phyloP scores from a whole-genome alignment of 2,888 invertebrate genomes.

The Thymelicus sylvestris region DNA sequence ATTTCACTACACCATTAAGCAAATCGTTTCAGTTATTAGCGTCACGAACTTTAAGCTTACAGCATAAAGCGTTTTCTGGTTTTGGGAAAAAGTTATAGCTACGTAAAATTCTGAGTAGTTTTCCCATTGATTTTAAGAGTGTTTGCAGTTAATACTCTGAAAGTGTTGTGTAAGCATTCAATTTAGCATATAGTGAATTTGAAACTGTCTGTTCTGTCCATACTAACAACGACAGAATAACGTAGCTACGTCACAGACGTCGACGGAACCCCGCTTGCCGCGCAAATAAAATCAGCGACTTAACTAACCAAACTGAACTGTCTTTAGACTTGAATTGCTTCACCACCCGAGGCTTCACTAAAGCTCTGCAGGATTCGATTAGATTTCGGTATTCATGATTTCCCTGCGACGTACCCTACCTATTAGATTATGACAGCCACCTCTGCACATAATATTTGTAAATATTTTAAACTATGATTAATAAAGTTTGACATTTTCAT shows the following conservation, averaged over 20 bases:
- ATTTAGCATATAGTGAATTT: no score
- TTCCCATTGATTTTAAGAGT: background rate
- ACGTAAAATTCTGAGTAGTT: background rate
- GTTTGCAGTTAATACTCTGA: background rate
- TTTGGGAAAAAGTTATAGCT: background rate
- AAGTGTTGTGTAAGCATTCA: background rate
- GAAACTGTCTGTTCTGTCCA: no score
- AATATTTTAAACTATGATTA: background rate
- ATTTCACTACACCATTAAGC: conserved; percentile 35
- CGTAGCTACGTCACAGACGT: no score
- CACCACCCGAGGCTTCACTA: no score
- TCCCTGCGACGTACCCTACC: no score
- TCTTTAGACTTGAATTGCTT: no score
- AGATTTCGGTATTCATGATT: no score
- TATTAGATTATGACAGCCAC: background rate
- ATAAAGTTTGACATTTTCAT: background rate
- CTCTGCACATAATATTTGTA: background rate
- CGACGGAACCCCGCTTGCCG: no score
- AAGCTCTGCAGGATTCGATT: no score
- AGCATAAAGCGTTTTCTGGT: conserved; percentile 7
- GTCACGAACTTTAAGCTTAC: conserved; percentile 8
- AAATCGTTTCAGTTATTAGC: conserved; percentile 26
- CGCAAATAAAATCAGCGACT: no score
- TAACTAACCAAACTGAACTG: no score
- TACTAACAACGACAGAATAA: no score